A percentile compares a stretch with the other conserved stretches of the same genome.
Conservation (phyloP, 2,888 invertebrate species). For the Drosophila neonasuta region DNA sequence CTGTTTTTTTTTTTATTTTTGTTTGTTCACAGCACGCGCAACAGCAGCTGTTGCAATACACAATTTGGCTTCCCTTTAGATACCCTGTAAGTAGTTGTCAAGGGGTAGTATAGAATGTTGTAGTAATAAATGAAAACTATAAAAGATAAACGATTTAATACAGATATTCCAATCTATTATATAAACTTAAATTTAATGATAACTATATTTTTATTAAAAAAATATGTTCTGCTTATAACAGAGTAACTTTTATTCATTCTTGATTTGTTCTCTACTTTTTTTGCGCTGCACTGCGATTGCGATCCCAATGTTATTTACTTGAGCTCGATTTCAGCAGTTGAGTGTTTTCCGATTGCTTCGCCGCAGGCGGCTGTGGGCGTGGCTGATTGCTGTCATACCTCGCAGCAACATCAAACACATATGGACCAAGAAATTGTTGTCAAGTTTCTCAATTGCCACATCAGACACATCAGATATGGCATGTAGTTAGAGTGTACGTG, state of each 20-base stretch:
- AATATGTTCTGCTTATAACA: neutral
- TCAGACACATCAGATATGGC: constrained; percentile 42
- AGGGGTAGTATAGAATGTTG: neutral
- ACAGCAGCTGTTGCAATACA: constrained; percentile 59
- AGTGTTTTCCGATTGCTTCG: constrained; percentile 70
- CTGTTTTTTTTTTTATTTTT: constrained; percentile 20
- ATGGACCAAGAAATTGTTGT: constrained; percentile 42
- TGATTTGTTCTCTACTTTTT: neutral
- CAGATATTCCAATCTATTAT: no score
- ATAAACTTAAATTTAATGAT: no score
- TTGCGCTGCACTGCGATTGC: constrained; percentile 16
- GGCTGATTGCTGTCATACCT: constrained; percentile 46
- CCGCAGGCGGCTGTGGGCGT: constrained; percentile 45
- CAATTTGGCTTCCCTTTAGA: constrained; percentile 18
- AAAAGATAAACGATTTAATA: no score
- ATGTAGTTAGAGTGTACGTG: constrained; percentile 9
- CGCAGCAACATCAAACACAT: constrained; percentile 18
- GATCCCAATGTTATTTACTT: constrained; percentile 65
- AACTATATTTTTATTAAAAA: no score
- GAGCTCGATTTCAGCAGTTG: constrained; percentile 70
- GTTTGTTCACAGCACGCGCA: constrained; percentile 21
- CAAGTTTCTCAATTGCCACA: constrained; percentile 53
- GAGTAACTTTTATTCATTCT: neutral
- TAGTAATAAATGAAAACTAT: neutral
- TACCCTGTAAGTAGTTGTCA: constrained; percentile 7